These are phyloP conservation scores for Crambe crambe DNA, from an alignment of 37 sponge, comb jelly and placozoan species.

Conservation along the genomic window DNA sequence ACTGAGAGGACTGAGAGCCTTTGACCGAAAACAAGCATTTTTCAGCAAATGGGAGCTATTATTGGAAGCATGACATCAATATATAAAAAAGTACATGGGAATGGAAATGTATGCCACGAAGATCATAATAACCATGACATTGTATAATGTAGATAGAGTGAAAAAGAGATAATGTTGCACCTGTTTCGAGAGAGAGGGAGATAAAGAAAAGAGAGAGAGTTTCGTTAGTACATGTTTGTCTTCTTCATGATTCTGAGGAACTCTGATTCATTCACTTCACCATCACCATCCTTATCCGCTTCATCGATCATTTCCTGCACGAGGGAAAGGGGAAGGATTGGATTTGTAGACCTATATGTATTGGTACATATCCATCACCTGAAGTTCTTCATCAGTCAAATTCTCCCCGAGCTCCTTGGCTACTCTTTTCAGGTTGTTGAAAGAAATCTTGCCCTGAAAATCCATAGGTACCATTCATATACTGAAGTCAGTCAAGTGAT, in stretches of 20 bases:
- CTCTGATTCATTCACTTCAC: slow-evolving; percentile 96
- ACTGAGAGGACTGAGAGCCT: no score
- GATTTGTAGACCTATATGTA: not conserved
- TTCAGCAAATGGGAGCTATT: no score
- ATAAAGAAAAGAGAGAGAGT: not conserved
- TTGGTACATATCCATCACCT: slow-evolving; percentile 63
- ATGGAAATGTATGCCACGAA: no score
- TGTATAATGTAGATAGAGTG: not conserved
- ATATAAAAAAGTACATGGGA: no score
- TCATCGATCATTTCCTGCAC: slow-evolving; percentile 99
- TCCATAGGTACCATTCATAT: not conserved
- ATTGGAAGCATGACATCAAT: no score
- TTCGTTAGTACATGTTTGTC: slow-evolving; percentile 96
- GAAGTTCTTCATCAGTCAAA: slow-evolving; percentile 96
- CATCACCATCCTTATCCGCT: slow-evolving; percentile 99
- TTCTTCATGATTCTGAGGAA: slow-evolving; percentile 99
- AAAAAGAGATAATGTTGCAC: not conserved
- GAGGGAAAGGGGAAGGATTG: not conserved
- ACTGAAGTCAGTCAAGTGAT: not conserved
- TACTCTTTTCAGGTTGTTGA: slow-evolving; percentile 96
- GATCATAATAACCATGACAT: no score
- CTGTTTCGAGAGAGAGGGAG: not conserved
- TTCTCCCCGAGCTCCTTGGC: slow-evolving; percentile 99
- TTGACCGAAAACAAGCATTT: no score
- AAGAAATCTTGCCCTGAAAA: slow-evolving; percentile 93